These are phyloP conservation scores for Cariama cristata DNA, from an alignment of 2,113 vertebrate species.

Conservation along the genomic window DNA sequence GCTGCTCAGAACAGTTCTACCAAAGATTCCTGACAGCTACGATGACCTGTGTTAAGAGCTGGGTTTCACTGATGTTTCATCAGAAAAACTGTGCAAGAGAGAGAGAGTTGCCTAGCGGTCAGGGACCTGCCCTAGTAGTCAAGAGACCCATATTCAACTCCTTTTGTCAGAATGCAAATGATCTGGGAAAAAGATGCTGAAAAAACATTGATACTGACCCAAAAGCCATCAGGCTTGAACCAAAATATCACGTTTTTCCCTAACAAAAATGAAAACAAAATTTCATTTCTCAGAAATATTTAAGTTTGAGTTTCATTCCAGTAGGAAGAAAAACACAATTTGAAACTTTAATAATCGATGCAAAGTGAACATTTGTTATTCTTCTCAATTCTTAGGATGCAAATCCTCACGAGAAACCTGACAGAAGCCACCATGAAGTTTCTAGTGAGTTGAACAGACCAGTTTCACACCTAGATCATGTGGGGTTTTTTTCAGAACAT, in stretches of 20 bases:
- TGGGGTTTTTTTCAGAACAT: not conserved
- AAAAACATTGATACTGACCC: not conserved
- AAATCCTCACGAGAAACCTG: not conserved
- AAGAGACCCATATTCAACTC: not conserved
- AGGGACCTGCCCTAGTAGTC: not conserved
- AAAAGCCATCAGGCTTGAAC: not conserved
- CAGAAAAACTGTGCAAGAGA: not conserved
- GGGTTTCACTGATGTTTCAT: not conserved
- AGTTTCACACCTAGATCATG: not conserved
- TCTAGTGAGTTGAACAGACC: not conserved
- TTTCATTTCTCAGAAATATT: not conserved
- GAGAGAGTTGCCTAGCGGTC: not conserved
- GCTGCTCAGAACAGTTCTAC: not conserved
- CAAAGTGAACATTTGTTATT: not conserved
- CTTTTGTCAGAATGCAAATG: not conserved
- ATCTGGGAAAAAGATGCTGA: not conserved
- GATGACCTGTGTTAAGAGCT: not conserved
- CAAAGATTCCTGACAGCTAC: not conserved
- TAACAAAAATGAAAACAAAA: not conserved
- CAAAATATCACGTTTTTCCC: not conserved
- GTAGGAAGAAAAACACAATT: not conserved
- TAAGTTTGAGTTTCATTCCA: not conserved
- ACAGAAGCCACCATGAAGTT: not conserved
- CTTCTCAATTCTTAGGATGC: not conserved
- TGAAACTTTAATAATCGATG: not conserved